Base-by-base conservation (phyloP, 2,888 invertebrate genomes). In the Lycocerus yunnanus region DNA sequence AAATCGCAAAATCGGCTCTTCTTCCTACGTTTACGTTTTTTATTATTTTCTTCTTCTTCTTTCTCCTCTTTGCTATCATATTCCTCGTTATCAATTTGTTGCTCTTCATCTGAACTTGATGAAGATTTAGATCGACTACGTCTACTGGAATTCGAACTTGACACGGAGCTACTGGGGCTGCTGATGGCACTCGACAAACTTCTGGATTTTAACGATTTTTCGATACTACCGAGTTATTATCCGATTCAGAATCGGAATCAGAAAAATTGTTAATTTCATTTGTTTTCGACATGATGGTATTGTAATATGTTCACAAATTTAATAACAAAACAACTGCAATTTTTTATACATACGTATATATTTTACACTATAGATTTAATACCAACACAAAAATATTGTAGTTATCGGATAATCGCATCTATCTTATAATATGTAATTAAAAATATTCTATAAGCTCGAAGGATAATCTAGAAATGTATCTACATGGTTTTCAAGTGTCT, bases 1-100 rank as follows among this genome's bases (percentile, higher is more conserved):
- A 98, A 98, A 58, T 95, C 97, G 71, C 95, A 94, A 85, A 93
- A 95, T 65, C 94, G 89, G 70, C 90, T 95, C 84, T 95, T 95
- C 84, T 95, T 95, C 81, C 93, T 93, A 81, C 93, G 93, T 84
- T 94, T 94, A 63, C 93, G 21, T 21, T 21, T 21, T 1, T 21
- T 90, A 11, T 93, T 91, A 71, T 94, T 92, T 20, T 93, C 93
- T 59, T 94, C 94, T 73, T 93, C 93, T 81, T 95, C 95, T 75
- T n/a, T n/a, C n/a, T n/a, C n/a, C n/a, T 97, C 96, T 74, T 97
- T 96, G 10, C 21, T 21, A 21, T 21, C 21, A 1, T 8, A 21
- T n/a, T n/a, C n/a, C 9, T 21, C 9, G 21, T 8, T 9, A 10
- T 8, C 9, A 21, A 21, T 21, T 9, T 21, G 1, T 21, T 21